Percentiles rank a stretch among this genome's conserved stretches.
These are phyloP conservation scores for Frankliniella fusca DNA, from an alignment of 2,888 invertebrate genomes.

Conservation along the genomic window DNA sequence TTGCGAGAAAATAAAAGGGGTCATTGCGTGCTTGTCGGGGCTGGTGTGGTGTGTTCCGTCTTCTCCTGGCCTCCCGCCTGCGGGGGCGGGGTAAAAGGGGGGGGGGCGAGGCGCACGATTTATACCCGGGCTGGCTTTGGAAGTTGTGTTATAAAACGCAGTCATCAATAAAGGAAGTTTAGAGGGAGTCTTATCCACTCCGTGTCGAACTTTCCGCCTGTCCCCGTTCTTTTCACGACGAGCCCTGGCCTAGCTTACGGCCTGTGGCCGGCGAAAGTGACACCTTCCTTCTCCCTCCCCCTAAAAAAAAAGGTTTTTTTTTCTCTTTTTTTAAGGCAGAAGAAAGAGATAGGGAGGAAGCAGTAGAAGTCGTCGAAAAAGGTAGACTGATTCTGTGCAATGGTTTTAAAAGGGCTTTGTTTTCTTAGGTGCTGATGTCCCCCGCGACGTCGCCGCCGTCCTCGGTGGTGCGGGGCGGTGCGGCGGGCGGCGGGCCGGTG, in stretches of 20 bases:
- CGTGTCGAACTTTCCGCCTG: too few species aligned
- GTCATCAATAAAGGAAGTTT: too few species aligned
- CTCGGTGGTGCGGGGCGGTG: not conserved
- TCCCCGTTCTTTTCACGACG: too few species aligned
- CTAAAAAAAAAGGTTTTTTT: not conserved
- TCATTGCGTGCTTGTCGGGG: not conserved
- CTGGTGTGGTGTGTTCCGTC: not conserved
- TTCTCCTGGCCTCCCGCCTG: not conserved
- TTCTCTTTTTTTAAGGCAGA: too few species aligned
- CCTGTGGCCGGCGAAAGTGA: too few species aligned
- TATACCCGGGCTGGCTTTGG: too few species aligned
- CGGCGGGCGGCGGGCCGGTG: not conserved
- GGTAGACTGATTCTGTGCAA: not conserved
- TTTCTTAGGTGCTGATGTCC: not conserved
- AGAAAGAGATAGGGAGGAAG: too few species aligned
- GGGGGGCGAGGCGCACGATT: too few species aligned
- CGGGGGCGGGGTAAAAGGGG: not conserved
- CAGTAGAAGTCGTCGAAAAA: too few species aligned
- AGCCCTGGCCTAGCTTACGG: too few species aligned
- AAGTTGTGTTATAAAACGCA: too few species aligned
- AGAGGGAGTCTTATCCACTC: too few species aligned
- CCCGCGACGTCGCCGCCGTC: not conserved
- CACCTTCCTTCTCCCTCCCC: not conserved
- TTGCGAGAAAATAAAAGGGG: constrained; percentile 5
- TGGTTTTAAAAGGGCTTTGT: not conserved